phyloP scores from a whole-genome alignment of 1,140 invertebrate genomes.

The Drosophila parabipectinata region DNA sequence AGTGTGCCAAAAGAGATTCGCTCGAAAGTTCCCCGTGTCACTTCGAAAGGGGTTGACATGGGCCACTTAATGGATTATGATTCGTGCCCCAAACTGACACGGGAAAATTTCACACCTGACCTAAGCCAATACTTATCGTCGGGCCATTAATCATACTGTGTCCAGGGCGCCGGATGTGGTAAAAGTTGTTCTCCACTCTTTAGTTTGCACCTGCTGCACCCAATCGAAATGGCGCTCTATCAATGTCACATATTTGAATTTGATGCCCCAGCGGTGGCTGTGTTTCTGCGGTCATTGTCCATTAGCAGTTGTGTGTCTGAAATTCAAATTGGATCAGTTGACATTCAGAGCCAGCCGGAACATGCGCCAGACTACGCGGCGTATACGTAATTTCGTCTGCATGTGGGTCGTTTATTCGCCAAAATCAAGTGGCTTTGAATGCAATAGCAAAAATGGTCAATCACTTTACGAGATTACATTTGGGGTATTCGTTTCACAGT shows the following conservation, averaged over 20 bases:
- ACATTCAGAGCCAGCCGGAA: not conserved
- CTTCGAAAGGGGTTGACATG: conserved; percentile 17
- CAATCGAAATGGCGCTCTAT: conserved; percentile 33
- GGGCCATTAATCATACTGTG: conserved; percentile 59
- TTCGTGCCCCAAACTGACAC: conserved; percentile 20
- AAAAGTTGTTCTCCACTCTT: conserved; percentile 25
- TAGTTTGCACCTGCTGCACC: conserved; percentile 30
- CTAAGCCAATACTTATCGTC: conserved; percentile 22
- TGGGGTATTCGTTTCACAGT: not conserved
- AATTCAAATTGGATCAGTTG: conserved; percentile 28
- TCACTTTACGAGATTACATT: not conserved
- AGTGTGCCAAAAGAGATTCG: conserved; percentile 67
- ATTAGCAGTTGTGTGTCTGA: conserved; percentile 37
- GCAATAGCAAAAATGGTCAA: conserved; percentile 3
- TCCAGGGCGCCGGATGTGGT: conserved; percentile 35
- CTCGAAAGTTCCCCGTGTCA: conserved; percentile 33
- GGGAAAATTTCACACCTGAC: conserved; percentile 56
- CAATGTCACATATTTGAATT: conserved; percentile 42
- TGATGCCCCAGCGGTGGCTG: not conserved
- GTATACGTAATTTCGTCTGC: conserved; percentile 20
- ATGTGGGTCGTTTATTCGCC: not conserved
- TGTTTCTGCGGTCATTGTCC: conserved; percentile 29
- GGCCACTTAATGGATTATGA: conserved; percentile 69
- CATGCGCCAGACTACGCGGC: conserved; percentile 13
- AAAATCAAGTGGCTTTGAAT: not conserved